Base-by-base conservation (phyloP, 1,140 invertebrate genomes). In the Berghia stephanieae region DNA sequence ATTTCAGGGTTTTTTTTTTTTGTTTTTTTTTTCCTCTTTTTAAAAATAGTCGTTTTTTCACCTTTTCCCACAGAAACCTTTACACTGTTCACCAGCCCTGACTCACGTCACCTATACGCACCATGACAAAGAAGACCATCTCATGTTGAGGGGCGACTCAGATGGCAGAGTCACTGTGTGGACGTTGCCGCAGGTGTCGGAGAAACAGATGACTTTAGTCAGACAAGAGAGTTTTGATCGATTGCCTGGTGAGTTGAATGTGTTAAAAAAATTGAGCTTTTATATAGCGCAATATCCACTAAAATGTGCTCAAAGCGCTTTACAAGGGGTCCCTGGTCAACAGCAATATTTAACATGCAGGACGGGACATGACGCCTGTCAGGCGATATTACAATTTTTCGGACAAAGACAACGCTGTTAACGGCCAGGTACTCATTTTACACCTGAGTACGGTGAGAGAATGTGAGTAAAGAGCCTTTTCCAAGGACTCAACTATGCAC, bases 31-130 rank as follows among this genome's bases (percentile, higher is more conserved):
- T 38, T 66, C 6, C 13, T n/a, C 40, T 2, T 66, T 3, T 31
- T 31, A 36, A 13, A 66, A 13, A 2, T 66, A 13, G 10, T 66
- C 4, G 10, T 66, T 66, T 10, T 66, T 40, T 46, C 27, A 16
- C 34, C 46, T 70, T 24, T 1, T 18, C n/a, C 24, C 31, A 3
- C 6, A 76, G 74, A 68, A 68, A 34, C 92, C 93, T 13, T 90
- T 97, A n/a, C 95, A 95, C 0, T 97, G 95, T 89, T 95, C 95
- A 46, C 97, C 96, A 77, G 94, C 95, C 0, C 96, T 97, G 93
- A 92, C 93, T 63, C 91, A 94, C 81, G 91, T 94, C 42, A 92
- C 92, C 49, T 93, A 92, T 44, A 91, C 92, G 43, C 78, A 77
- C 36, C 81, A 81, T 43, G 81, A 82, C 44, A 78, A 74, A 16